These are phyloP conservation scores for Podarcis lilfordi DNA, from an alignment of 2,797 vertebrate species.

Conservation along the genomic window DNA sequence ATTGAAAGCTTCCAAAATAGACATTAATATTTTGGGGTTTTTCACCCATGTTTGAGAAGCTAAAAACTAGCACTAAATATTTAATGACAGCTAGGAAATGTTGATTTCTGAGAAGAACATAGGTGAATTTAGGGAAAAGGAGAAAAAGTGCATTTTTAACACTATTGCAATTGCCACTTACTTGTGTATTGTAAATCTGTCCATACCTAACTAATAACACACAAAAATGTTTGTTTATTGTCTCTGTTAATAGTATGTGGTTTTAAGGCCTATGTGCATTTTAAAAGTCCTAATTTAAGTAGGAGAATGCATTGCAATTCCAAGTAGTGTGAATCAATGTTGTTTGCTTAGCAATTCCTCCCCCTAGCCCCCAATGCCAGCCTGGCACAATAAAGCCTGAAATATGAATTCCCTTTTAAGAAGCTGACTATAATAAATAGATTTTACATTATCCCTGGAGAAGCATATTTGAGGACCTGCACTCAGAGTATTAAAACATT, in stretches of 20 bases:
- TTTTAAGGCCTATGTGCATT: conserved; percentile 1
- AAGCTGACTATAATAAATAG: neutral
- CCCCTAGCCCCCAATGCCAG: neutral
- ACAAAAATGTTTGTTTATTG: neutral
- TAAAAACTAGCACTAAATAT: neutral
- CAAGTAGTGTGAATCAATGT: neutral
- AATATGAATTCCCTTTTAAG: neutral
- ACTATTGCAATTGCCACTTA: neutral
- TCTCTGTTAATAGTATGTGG: neutral
- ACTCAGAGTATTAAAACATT: neutral
- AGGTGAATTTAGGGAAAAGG: conserved; percentile 12
- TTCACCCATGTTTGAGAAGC: neutral
- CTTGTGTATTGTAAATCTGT: neutral
- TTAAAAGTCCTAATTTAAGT: conserved; percentile 10
- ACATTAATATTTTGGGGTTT: neutral
- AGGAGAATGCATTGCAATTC: neutral
- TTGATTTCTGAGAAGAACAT: neutral
- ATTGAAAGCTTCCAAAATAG: neutral
- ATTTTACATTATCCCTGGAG: conserved; percentile 1
- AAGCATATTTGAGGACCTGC: neutral
- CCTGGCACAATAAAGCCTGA: neutral
- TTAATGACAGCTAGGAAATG: neutral
- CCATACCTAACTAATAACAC: neutral
- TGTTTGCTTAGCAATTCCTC: neutral
- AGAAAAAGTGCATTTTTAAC: conserved; percentile 7